Evolutionary conservation across 2,888 invertebrate species (phyloP), one percentile per base, ranked within the genome.

Genomic region (Meganola albula): DNA sequence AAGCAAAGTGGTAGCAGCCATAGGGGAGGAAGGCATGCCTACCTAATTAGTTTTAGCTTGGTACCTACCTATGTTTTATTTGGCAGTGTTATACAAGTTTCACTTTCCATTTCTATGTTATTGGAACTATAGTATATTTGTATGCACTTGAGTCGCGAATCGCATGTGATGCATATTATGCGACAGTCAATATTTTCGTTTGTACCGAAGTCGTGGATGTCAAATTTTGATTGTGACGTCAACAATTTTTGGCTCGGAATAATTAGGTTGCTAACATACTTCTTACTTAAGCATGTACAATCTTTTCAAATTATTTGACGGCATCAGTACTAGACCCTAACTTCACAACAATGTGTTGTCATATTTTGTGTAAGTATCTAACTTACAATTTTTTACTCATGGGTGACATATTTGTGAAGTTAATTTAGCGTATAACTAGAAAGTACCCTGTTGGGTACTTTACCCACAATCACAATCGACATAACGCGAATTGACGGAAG

Each of bases 321-420:
- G n/a, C n/a, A n/a, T n/a, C n/a, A n/a, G n/a, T n/a, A n/a, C n/a
- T n/a, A n/a, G n/a, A n/a, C n/a, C n/a, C n/a, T n/a, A n/a, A n/a
- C n/a, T n/a, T n/a, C n/a, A n/a, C n/a, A n/a, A n/a, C n/a, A n/a
- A n/a, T n/a, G n/a, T n/a, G n/a, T n/a, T n/a, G n/a, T n/a, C n/a
- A n/a, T n/a, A n/a, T n/a, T n/a, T n/a, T n/a, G n/a, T n/a, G n/a
- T n/a, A n/a, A n/a, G n/a, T n/a, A n/a, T n/a, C n/a, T 68, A 64
- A 55, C 57, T 62, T 46, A 61, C 58, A 44, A 69, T 74, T 76
- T 75, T 75, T 74, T 75, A 70, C 64, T 64, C 70, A 64, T 60
- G 63, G 56, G 66, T 73, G 74, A 76, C 75, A 69, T 71, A 53
- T 62, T 66, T 67, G 66, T 63, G 58, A 57, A 53, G 63, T 66